Base-by-base conservation (phyloP, 2,797 vertebrate genomes). In the Sandelia bainsii region DNA sequence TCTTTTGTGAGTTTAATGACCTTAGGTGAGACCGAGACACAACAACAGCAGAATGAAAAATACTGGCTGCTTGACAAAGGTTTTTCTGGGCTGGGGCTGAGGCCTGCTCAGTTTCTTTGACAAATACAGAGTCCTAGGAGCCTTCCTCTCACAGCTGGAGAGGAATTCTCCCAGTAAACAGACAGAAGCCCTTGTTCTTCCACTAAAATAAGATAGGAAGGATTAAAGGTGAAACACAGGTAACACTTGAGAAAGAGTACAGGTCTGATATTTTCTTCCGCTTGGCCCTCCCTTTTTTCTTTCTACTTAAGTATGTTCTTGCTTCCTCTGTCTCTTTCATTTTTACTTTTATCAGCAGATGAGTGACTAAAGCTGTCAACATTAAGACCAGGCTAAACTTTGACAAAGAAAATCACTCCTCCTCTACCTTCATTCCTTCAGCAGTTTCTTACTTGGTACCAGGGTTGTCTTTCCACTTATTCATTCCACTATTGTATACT, bases 1-100 rank as follows among this genome's bases (percentile, higher is more conserved):
- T 92, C 83, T 89, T 93, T 89, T 93, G 92, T 89, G 93, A 90
- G 89, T 94, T 93, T 91, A 91, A 93, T 91, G 89, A 91, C 91
- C 89, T 92, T 86, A 90, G 92, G 92, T 93, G 90, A 89, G 88
- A 92, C 79, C 65, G 56, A 89, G 90, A 91, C 84, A 79, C 84
- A 91, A 86, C 88, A 90, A 83, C 84, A 84, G 80, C 59, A 73
- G 71, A 81, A 82, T 88, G 81, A 93, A 88, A 88, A 92, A 90
- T 86, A 70, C 82, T 81, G 87, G 89, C 89, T 89, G 89, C 74
- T 72, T 80, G 80, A 80, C 85, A 80, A 80, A 87, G 72, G 75
- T 51, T 73, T 85, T 85, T 88, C 40, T 17, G 14, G 82, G 83
- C 72, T 63, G 73, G 74, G 62, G 82, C 77, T 71, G 70, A 82